phyloP scores from a whole-genome alignment of 2,113 vertebrate species.

The Montifringilla adamsi region DNA sequence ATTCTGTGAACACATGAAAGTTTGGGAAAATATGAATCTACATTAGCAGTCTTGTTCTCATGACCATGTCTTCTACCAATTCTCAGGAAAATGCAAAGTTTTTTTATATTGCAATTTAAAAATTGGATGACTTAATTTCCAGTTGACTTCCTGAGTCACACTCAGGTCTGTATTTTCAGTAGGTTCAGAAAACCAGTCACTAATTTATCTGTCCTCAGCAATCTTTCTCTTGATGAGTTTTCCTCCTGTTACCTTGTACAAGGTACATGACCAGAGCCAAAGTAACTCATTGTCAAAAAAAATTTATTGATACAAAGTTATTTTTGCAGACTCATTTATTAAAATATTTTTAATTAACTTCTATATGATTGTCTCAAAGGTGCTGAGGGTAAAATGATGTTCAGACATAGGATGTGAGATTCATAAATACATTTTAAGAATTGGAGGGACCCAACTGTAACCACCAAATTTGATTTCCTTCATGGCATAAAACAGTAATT shows the following conservation, averaged over 20 bases:
- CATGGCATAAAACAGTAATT: not conserved
- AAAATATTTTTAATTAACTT: not conserved
- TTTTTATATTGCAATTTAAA: not conserved
- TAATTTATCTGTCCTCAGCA: not conserved
- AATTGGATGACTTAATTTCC: not conserved
- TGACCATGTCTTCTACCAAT: not conserved
- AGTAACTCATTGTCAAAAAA: not conserved
- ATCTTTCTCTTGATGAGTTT: not conserved
- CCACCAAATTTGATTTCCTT: not conserved
- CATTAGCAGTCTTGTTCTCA: not conserved
- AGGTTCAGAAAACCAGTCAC: not conserved
- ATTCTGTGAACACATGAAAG: not conserved
- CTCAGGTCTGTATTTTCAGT: not conserved
- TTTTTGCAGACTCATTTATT: not conserved
- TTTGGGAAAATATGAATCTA: not conserved
- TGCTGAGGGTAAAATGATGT: not conserved
- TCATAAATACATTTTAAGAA: not conserved
- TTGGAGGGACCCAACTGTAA: not conserved
- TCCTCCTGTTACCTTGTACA: not conserved
- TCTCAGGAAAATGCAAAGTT: not conserved
- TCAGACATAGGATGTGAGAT: not conserved
- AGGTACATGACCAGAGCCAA: not conserved
- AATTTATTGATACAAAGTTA: not conserved
- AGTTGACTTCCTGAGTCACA: not conserved
- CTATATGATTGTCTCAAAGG: not conserved